These are phyloP conservation scores for Eupeodes luniger DNA, from an alignment of 2,888 invertebrate species.

Conservation along the genomic window DNA sequence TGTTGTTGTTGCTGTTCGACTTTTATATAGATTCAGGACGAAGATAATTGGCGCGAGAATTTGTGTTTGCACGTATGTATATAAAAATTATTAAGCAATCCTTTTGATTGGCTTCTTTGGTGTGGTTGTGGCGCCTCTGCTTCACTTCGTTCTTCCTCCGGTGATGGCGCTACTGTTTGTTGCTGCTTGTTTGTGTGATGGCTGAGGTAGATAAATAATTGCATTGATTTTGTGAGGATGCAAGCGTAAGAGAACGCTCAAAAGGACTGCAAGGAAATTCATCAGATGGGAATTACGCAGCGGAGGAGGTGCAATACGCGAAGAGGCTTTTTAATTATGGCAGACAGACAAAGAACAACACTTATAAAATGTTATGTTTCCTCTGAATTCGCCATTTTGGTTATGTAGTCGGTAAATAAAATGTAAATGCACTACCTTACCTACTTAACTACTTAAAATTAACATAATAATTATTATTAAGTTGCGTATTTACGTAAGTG, in stretches of 20 bases:
- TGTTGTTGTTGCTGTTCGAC: slow-evolving; percentile 3
- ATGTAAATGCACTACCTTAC: not conserved
- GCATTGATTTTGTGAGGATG: slow-evolving; percentile 31
- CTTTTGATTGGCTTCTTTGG: slow-evolving; percentile 50
- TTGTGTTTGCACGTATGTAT: not conserved
- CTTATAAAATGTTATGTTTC: not conserved
- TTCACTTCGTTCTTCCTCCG: no score
- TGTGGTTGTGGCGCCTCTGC: slow-evolving; percentile 8
- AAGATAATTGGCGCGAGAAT: slow-evolving; percentile 48
- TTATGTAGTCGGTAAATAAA: not conserved
- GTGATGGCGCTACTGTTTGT: no score
- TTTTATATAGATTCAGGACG: slow-evolving; percentile 6
- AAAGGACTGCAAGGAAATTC: slow-evolving; percentile 3
- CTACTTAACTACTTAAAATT: not conserved
- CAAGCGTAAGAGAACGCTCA: not conserved
- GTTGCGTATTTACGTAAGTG: not conserved
- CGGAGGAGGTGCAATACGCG: not conserved
- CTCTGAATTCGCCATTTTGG: slow-evolving; percentile 1
- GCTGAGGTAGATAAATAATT: slow-evolving; percentile 33
- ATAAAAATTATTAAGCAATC: slow-evolving; percentile 60
- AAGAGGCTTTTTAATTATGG: slow-evolving; percentile 24
- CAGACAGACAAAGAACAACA: slow-evolving; percentile 15
- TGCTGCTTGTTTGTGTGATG: not conserved
- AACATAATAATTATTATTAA: slow-evolving; percentile 20
- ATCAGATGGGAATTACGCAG: not conserved